Conservation (phyloP, 2,797 vertebrate genomes). For the Eurystomus glaucurus region DNA sequence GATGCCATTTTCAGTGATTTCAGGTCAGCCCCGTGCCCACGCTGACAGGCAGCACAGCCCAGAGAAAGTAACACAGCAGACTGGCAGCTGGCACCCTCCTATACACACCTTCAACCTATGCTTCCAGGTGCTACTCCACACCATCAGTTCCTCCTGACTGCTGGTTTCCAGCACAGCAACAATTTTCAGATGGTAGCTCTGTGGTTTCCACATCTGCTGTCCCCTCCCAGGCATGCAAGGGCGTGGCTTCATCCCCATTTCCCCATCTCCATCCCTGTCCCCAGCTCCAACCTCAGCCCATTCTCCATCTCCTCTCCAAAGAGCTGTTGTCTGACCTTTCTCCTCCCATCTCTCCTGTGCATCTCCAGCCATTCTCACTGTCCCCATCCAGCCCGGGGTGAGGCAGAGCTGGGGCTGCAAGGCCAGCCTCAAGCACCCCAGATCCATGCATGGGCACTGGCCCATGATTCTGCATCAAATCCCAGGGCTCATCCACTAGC, state of each 20-base stretch:
- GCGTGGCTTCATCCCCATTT: no score
- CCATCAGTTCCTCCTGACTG: fast-evolving
- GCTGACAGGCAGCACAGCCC: neutral
- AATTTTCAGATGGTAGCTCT: neutral
- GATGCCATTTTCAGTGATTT: neutral
- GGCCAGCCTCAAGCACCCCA: neutral
- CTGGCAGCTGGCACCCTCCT: neutral
- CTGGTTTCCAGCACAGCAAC: neutral
- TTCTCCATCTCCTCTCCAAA: neutral
- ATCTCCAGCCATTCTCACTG: neutral
- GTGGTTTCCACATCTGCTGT: neutral
- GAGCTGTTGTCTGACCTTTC: neutral
- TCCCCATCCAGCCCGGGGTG: fast-evolving
- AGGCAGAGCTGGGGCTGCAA: neutral
- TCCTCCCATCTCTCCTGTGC: neutral
- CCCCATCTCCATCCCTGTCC: neutral
- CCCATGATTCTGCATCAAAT: neutral
- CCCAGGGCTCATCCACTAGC: neutral
- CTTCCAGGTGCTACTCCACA: neutral
- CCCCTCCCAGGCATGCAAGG: neutral
- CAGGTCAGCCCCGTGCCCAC: neutral
- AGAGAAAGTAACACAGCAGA: neutral
- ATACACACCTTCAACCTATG: fast-evolving
- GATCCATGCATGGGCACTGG: fast-evolving
- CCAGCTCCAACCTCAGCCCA: neutral